These are phyloP conservation scores for Diuraphis noxia DNA, from an alignment of 1,140 invertebrate genomes.

Conservation along the genomic window DNA sequence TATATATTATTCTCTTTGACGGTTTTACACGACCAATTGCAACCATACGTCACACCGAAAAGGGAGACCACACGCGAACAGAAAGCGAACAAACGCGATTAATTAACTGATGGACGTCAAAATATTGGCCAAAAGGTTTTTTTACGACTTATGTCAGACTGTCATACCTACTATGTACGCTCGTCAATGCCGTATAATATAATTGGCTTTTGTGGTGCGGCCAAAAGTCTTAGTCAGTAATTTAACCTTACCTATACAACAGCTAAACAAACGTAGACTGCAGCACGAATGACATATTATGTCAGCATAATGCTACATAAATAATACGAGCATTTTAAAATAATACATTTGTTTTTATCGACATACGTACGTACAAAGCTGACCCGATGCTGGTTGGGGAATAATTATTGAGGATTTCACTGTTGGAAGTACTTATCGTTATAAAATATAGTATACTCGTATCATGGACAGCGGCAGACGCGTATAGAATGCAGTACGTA, in stretches of 20 bases:
- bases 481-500: not conserved
- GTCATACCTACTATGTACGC: not conserved
- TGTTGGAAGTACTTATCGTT: not conserved
- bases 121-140: not conserved
- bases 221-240: not conserved
- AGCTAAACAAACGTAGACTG: not conserved
- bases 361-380: not conserved
- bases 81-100: not conserved
- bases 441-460: not conserved
- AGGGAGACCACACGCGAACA: not conserved
- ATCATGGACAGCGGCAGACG: too few relatives aligned
- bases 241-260: not conserved
- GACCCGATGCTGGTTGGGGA: not conserved
- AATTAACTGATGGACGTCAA: not conserved
- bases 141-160: not conserved
- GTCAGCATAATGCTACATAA: too few relatives aligned
- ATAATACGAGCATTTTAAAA: not conserved
- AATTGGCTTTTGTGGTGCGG: not conserved
- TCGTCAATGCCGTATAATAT: not conserved
- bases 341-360: not conserved
- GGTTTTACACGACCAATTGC: not conserved
- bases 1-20: not conserved
- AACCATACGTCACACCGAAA: not conserved
- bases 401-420: not conserved
- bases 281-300: not conserved